Base-by-base conservation (phyloP, 1,140 invertebrate species). In the Drosophila suzukii region DNA sequence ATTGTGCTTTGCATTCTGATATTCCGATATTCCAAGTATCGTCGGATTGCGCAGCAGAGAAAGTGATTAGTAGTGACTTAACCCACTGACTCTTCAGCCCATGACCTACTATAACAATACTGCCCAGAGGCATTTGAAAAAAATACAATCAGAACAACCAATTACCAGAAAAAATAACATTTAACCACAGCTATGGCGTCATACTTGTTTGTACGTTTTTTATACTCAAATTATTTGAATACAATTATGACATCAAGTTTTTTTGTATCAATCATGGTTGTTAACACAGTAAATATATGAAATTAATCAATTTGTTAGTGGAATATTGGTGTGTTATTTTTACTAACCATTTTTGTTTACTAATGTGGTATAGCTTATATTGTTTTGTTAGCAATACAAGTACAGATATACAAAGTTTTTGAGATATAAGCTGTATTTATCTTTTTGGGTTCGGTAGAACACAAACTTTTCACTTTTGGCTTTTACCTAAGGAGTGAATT, bases 1-100 rank as follows among this genome's bases (percentile, higher is more conserved):
- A 41, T 47, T 74, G 72, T 75, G 71, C 71, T 62, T 74, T 74
- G 71, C 70, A 74, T 74, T 74, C 56, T 41, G 39, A 70, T 67
- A 38, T 27, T 67, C 32, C 20, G 30, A 43, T 67, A 39, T 61
- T 5, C 6, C 20, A 17, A 7, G 4, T n/a, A 13, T n/a, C n/a
- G 17, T 44, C 15, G 30, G 65, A 66, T 34, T 56, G 49, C 56
- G 43, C 61, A 76, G 61, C 38, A 15, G 38, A 1, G 20, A 67
- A 41, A 49, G 43, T 71, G 39, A 57, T 57, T 24, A 20, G 3
- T 11, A 15, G 32, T 47, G 62, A 65, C 55, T 60, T 30, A 34
- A 27, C 32, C 27, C n/a, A 13, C 36, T 17, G n/a, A 17, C 7
- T 34, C 6, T 13, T 13, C 4, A n/a, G 41, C n/a, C 55, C 55